Conservation (phyloP, 2,888 invertebrate species). For the Campoplex nolae region DNA sequence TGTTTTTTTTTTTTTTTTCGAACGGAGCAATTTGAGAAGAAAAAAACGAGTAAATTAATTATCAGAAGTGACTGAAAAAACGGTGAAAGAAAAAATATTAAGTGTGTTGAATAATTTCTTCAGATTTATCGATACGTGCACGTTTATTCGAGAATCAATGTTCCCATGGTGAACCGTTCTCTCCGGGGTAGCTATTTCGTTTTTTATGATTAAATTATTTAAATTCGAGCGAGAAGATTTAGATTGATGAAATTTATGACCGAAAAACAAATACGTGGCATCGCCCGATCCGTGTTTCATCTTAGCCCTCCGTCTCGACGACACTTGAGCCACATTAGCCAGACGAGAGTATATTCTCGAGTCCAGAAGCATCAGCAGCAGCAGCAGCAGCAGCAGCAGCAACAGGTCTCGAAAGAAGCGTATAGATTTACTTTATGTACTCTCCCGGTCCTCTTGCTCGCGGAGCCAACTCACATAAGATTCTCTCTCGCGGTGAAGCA, state of each 20-base stretch:
- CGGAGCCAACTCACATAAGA: constrained; percentile 6
- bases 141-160: neutral
- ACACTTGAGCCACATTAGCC: constrained; percentile 14
- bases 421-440: constrained; percentile 39
- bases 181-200: neutral
- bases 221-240: constrained; percentile 8
- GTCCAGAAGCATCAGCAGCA: constrained; percentile 14
- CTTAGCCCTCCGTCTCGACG: constrained; percentile 13
- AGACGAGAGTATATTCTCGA: constrained; percentile 8
- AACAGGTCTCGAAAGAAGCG: constrained; percentile 31
- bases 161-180: neutral
- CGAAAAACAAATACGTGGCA: constrained; percentile 11
- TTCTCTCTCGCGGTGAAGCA: neutral
- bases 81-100: neutral
- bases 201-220: constrained; percentile 27
- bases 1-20: neutral
- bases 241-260: constrained; percentile 12
- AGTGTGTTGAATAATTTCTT: constrained; percentile 10
- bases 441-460: neutral
- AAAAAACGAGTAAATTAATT: constrained; percentile 1
- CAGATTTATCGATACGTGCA: neutral
- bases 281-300: neutral
- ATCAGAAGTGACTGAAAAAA: neutral
- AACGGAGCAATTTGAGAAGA: neutral
- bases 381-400: constrained; percentile 30